Evolutionary conservation across 1,140 invertebrate genomes (phyloP).

Genomic region (Eumaeus atala): DNA sequence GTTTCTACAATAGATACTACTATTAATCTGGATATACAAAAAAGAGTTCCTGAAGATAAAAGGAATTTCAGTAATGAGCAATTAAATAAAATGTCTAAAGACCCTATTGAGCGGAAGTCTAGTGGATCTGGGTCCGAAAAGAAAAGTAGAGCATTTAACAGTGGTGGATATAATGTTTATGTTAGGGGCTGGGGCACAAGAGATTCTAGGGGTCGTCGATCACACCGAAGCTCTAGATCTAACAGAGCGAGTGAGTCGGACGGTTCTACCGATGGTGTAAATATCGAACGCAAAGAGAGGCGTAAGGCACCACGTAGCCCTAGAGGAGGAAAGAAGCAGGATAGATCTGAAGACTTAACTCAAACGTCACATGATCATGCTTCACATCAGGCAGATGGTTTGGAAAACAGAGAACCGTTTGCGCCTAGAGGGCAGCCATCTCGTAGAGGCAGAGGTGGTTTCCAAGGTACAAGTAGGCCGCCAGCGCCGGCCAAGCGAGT

Average conservation of each 20-base stretch:
- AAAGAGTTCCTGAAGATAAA: slow-evolving; percentile 48
- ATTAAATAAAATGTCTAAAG: slow-evolving; percentile 57
- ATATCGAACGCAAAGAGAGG: slow-evolving; percentile 56
- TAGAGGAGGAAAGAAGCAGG: slow-evolving; percentile 50
- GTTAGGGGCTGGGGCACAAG: slow-evolving; percentile 60
- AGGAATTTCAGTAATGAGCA: slow-evolving; percentile 49
- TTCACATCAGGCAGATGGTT: slow-evolving; percentile 31
- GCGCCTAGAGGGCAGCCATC: slow-evolving; percentile 89
- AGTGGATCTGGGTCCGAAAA: slow-evolving; percentile 72
- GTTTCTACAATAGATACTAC: slow-evolving; percentile 40
- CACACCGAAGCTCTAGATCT: slow-evolving; percentile 59
- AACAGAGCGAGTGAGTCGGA: slow-evolving; percentile 69
- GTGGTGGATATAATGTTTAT: slow-evolving; percentile 59
- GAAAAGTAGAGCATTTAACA: slow-evolving; percentile 60
- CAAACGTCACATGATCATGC: slow-evolving; percentile 32
- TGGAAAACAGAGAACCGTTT: slow-evolving; percentile 76
- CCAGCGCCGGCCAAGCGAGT: slow-evolving; percentile 76
- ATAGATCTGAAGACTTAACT: slow-evolving; percentile 48
- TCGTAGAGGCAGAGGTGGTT: slow-evolving; percentile 82
- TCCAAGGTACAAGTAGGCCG: slow-evolving; percentile 71
- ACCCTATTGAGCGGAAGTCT: slow-evolving; percentile 66
- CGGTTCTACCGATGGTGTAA: slow-evolving; percentile 56
- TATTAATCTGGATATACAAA: slow-evolving; percentile 37
- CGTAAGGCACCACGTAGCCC: slow-evolving; percentile 56
- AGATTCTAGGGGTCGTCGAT: slow-evolving; percentile 58